Evolutionary conservation across 2,888 invertebrate species (phyloP).

Genomic region (Drosophila emarginata): DNA sequence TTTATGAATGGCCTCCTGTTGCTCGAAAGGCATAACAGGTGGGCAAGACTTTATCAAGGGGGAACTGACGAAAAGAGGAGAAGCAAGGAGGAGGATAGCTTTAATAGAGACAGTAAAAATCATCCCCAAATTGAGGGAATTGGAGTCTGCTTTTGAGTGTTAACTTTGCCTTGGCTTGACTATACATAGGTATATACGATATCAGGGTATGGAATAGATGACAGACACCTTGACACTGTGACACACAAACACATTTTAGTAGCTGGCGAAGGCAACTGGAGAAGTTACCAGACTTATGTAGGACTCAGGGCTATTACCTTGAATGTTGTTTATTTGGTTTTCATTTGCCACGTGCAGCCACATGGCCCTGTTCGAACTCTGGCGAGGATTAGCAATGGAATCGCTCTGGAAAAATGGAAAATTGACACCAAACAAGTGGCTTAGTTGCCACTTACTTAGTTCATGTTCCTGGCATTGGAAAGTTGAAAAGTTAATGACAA

Average conservation of each 20-base stretch:
- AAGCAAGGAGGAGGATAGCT: not conserved
- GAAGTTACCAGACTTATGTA: constrained; percentile 19
- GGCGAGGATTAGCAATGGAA: constrained; percentile 22
- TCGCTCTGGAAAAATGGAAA: constrained; percentile 16
- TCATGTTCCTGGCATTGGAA: constrained; percentile 17
- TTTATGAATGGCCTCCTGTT: constrained; percentile 79
- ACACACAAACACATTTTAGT: constrained; percentile 41
- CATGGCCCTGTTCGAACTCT: constrained; percentile 14
- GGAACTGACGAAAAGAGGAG: constrained; percentile 46
- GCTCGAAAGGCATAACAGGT: constrained; percentile 77
- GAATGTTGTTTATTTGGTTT: constrained; percentile 40
- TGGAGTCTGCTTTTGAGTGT: constrained; percentile 2
- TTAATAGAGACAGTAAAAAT: constrained; percentile 16
- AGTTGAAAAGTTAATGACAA: constrained; percentile 38
- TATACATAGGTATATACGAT: not conserved
- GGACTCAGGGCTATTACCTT: constrained; percentile 56
- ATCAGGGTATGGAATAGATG: not conserved
- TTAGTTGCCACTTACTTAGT: constrained; percentile 32
- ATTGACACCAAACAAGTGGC: constrained; percentile 32
- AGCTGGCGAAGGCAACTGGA: constrained; percentile 15
- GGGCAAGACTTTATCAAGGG: constrained; percentile 58
- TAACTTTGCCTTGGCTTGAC: constrained; percentile 1
- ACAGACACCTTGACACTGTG: constrained; percentile 64
- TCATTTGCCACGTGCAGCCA: constrained; percentile 5
- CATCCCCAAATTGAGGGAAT: constrained; percentile 22